Evolutionary conservation across 1,140 invertebrate species (phyloP), one percentile per base, ranked within the genome.

Genomic region (roundworm (Caenorhabditis elegans)): DNA sequence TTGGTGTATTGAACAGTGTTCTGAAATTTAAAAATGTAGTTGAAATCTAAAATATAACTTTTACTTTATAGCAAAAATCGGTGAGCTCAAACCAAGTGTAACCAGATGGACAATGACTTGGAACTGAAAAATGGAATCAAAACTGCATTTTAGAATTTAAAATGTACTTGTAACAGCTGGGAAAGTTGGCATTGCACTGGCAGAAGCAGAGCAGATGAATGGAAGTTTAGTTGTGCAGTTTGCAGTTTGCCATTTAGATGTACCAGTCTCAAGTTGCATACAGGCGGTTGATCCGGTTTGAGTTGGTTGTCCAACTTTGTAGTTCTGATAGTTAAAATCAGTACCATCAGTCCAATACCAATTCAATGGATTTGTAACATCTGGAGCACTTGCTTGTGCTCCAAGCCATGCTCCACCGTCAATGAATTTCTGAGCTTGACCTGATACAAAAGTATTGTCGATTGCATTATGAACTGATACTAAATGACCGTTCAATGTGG

Each of bases 51-150:
- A 43, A 8, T 8, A 8, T 15, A 43, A 43, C 5, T 8, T 15
- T 8, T 39, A 43, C 60, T 19, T 70, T 70, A 39, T 70, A 70
- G n/a, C 60, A 70, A n/a, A 39, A 70, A 43, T 70, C 60, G 22
- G 60, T 70, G n/a, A 39, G 34, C 19, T 70, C 60, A n/a, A 39
- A 70, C 60, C 60, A 70, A 19, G 60, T 70, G 34, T 70, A 70
- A 39, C 60, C 60, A 70, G 60, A 70, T 24, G 60, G 60, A 22
- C 60, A 70, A 13, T 70, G 60, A 11, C 60, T 70, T 39, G 60
- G 60, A 70, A 70, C 60, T 70, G 60, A 70, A 70, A 70, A 17
- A 31, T 22, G n/a, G n/a, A n/a, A n/a, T n/a, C n/a, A n/a, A n/a
- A n/a, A n/a, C n/a, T n/a, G n/a, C n/a, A n/a, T n/a, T n/a, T n/a